Base-by-base conservation (phyloP, 2,888 invertebrate species). In the Lasioglossum villosulum region DNA sequence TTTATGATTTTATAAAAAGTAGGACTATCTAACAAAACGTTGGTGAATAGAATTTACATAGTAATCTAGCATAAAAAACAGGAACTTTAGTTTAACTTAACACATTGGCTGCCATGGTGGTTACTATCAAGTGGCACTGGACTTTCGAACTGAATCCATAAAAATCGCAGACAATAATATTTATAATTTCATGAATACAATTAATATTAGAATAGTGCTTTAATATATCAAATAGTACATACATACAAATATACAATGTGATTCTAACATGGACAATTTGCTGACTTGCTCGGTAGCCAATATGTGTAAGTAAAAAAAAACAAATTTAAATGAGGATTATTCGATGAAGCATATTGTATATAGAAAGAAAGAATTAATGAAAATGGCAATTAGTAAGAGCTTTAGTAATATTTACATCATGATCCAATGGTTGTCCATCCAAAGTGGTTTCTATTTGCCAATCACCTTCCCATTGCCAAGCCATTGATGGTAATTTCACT, bases 391-490 rank as follows among this genome's bases (percentile, higher is more conserved):
- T 52, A 52, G 52, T 56, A n/a, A 1, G 4, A 56, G 30, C 5
- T 63, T 39, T 19, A 59, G 42, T 48, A 19, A 73, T 82, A 92
- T 92, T 94, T 94, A 96, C 98, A 96, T 98, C 98, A 94, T 98
- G 97, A 93, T 98, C 98, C 85, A 99, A 95, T 4, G 98, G 97
- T 92, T 98, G 98, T 4, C 98, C 98, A 94, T 98, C 97, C 90
- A 98, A 95, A 6, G 97, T 97, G 34, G 98, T 96, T 93, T 98
- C 98, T 80, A 98, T 96, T 91, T 97, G 97, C 99, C 99, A 99
- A 90, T 98, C 98, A 4, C 98, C 98, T 95, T 99, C 99, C 99
- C 99, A 99, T 93, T 98, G 98, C 99, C 99, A 99, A 27, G 98
- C 98, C 97, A 98, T 97, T 0, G 99, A 98, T 10, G 99, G 99